Evolutionary conservation across 2,888 invertebrate species (phyloP).

Genomic region (Limulus polyphemus): DNA sequence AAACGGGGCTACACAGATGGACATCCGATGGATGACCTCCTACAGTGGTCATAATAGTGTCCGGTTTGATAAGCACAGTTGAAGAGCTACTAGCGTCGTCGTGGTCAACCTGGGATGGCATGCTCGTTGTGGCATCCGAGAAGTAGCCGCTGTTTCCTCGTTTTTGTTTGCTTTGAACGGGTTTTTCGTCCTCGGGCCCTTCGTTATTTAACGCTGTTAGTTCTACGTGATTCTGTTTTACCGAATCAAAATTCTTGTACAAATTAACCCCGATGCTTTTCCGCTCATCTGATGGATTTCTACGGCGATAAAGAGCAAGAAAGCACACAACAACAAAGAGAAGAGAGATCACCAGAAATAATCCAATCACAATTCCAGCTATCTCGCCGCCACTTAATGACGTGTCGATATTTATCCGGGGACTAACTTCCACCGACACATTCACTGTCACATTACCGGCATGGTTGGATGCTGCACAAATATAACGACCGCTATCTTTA

Average conservation of each 20-base stretch:
- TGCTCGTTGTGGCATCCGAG: background rate
- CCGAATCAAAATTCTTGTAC: constrained; percentile 1
- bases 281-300: constrained; percentile 5
- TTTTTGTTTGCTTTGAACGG: too few species aligned
- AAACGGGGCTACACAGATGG: background rate
- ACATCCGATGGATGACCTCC: background rate
- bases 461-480: constrained; percentile 24
- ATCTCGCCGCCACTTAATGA: constrained; percentile 24
- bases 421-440: constrained; percentile 19
- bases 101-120: background rate
- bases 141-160: background rate
- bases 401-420: constrained; percentile 9
- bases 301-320: constrained; percentile 20
- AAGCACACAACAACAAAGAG: constrained; percentile 23
- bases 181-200: too few species aligned
- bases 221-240: constrained; percentile 5
- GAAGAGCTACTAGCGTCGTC: background rate
- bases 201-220: background rate
- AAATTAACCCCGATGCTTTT: constrained; percentile 1
- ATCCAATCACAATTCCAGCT: constrained; percentile 26
- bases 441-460: constrained; percentile 26
- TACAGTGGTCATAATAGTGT: background rate
- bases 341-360: constrained; percentile 24
- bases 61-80: background rate
- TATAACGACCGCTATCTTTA: constrained; percentile 26